phyloP scores from a whole-genome alignment of 2,888 invertebrate genomes.

The Polia nebulosa region DNA sequence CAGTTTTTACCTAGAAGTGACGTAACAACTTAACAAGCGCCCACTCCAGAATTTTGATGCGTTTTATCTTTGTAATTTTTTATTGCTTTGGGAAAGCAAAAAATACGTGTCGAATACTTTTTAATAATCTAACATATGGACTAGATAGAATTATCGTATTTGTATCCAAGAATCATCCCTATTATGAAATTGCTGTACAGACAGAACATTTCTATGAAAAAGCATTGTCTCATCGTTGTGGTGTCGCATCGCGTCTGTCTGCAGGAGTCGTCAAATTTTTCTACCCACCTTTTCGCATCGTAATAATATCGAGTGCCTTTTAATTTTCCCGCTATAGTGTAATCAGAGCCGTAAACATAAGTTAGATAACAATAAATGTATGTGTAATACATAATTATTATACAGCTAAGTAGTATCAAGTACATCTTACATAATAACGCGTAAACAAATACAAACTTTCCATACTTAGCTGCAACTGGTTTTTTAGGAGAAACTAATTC shows the following conservation, averaged over 20 bases:
- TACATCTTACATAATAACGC: slow-evolving; percentile 40
- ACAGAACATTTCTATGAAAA: neutral
- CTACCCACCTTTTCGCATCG: slow-evolving; percentile 19
- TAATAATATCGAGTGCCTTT: slow-evolving; percentile 24
- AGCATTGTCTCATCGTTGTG: neutral
- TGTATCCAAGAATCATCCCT: too few species aligned
- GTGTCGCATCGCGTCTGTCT: neutral
- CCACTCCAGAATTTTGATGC: too few species aligned
- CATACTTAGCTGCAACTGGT: slow-evolving; percentile 10
- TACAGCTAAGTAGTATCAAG: slow-evolving; percentile 44
- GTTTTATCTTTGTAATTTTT: too few species aligned
- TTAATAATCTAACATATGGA: too few species aligned
- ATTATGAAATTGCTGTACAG: neutral
- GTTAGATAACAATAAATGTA: slow-evolving; percentile 50
- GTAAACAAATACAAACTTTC: slow-evolving; percentile 48
- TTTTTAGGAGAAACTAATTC: slow-evolving; percentile 35
- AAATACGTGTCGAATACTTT: too few species aligned
- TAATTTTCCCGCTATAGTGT: slow-evolving; percentile 17
- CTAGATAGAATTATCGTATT: too few species aligned
- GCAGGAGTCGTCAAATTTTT: neutral
- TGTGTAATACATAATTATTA: slow-evolving; percentile 36
- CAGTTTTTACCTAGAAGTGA: too few species aligned
- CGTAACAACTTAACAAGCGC: too few species aligned
- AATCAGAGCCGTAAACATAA: slow-evolving; percentile 12
- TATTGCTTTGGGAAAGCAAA: too few species aligned